Percentiles rank a stretch among this genome's conserved stretches.
Conservation (phyloP, 2,797 vertebrate genomes). For the Adrianichthys oophorus region DNA sequence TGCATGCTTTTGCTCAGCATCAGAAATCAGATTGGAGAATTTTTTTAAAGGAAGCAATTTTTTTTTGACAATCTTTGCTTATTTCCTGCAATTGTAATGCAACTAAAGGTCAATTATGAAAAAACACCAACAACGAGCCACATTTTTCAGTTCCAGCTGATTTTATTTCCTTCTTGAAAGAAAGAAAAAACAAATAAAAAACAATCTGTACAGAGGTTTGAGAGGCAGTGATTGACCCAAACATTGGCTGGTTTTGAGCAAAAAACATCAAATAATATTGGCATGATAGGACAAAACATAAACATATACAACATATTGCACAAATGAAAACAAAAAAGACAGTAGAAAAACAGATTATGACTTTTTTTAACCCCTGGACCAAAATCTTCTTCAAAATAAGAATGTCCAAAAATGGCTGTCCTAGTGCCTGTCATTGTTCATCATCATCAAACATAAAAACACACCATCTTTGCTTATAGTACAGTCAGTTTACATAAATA, state of each 20-base stretch:
- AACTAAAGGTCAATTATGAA: neutral
- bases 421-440: constrained; percentile 94
- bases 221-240: constrained; percentile 99
- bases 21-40: constrained; percentile 27
- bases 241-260: constrained; percentile 93
- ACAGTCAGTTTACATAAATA: constrained; percentile 99
- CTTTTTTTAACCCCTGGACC: constrained; percentile 73
- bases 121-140: neutral
- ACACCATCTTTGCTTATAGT: constrained; percentile 99
- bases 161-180: constrained; percentile 99
- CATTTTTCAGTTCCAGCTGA: constrained; percentile 99
- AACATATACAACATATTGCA: constrained; percentile 99
- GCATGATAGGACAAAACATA: constrained; percentile 88
- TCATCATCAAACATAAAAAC: constrained; percentile 90
- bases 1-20: constrained; percentile 26
- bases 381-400: constrained; percentile 88
- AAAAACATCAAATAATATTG: constrained; percentile 87
- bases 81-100: constrained; percentile 1
- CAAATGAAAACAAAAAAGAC: constrained; percentile 90
- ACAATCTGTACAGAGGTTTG: constrained; percentile 99
- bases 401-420: constrained; percentile 88
- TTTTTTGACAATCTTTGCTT: neutral
- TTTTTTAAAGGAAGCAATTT: neutral
- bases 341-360: constrained; percentile 68
- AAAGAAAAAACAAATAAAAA: constrained; percentile 77